Evolutionary conservation across 2,797 vertebrate species (phyloP).

Genomic region (Enteromius trimaculatus): DNA sequence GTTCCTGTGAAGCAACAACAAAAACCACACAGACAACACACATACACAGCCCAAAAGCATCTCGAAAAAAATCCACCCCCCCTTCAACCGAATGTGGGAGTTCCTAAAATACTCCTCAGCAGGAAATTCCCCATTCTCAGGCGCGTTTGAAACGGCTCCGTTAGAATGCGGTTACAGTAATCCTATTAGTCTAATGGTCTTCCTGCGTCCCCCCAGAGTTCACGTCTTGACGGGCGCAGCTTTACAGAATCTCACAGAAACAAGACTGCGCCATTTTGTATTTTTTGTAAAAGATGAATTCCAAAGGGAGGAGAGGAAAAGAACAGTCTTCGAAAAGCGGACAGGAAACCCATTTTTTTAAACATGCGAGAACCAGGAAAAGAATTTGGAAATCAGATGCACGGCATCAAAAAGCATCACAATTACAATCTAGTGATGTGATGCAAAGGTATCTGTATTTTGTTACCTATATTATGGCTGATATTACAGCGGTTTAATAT

Average conservation of each 20-base stretch:
- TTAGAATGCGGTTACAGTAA: slow-evolving; percentile 74
- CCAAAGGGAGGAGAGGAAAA: slow-evolving; percentile 12
- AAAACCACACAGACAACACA: slow-evolving; percentile 59
- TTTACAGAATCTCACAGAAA: slow-evolving; percentile 44
- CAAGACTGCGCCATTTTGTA: slow-evolving; percentile 23
- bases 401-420: neutral
- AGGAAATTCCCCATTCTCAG: slow-evolving; percentile 83
- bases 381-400: neutral
- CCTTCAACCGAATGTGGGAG: slow-evolving; percentile 70
- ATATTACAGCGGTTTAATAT: neutral
- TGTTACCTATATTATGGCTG: neutral
- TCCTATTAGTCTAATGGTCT: slow-evolving; percentile 79
- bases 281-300: slow-evolving; percentile 17
- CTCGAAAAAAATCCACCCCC: slow-evolving; percentile 1
- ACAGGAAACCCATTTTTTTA: neutral
- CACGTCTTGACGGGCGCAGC: slow-evolving; percentile 30
- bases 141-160: slow-evolving; percentile 71
- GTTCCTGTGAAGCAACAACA: slow-evolving; percentile 56
- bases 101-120: slow-evolving; percentile 78
- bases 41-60: slow-evolving; percentile 52
- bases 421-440: neutral
- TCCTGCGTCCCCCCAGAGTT: slow-evolving; percentile 68
- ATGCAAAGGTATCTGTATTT: neutral
- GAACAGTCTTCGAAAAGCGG: neutral
- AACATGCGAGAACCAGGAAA: slow-evolving; percentile 4